Evolutionary conservation across 2,797 vertebrate genomes (phyloP).

Genomic region (Pseudopleuronectes americanus): DNA sequence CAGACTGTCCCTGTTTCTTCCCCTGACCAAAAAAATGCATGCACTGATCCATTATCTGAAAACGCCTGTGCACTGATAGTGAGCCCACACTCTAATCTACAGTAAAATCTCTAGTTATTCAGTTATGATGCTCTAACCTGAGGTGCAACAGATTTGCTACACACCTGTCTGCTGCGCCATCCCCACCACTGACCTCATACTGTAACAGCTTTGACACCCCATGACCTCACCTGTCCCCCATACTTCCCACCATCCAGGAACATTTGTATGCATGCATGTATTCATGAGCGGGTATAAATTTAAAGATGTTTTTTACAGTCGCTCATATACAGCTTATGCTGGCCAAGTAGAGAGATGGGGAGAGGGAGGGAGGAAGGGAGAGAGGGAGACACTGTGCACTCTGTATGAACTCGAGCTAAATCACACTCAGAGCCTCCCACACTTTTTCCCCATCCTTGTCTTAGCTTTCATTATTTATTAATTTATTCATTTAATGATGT

Average conservation of each 20-base stretch:
- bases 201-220: conserved; percentile 49
- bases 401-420: conserved; percentile 76
- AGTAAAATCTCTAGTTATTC: conserved; percentile 1
- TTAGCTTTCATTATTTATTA: conserved; percentile 65
- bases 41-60: neutral
- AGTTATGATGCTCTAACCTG: conserved; percentile 8
- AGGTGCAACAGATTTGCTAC: conserved; percentile 19
- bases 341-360: conserved; percentile 30
- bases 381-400: conserved; percentile 66
- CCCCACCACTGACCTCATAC: conserved; percentile 11
- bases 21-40: too few species aligned
- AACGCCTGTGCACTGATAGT: neutral
- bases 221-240: conserved; percentile 59
- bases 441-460: conserved; percentile 39
- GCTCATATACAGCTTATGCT: conserved; percentile 65
- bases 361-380: conserved; percentile 20
- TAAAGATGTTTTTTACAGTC: conserved; percentile 66
- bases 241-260: conserved; percentile 58
- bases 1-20: too few species aligned
- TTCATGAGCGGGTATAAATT: conserved; percentile 77
- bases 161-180: conserved; percentile 22
- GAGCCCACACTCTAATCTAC: conserved; percentile 6
- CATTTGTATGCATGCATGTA: conserved; percentile 79
- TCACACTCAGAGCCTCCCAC: conserved; percentile 52
- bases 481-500: conserved; percentile 65